Conservation (phyloP, 1,140 invertebrate genomes). For the Calephelis virginiensis region DNA sequence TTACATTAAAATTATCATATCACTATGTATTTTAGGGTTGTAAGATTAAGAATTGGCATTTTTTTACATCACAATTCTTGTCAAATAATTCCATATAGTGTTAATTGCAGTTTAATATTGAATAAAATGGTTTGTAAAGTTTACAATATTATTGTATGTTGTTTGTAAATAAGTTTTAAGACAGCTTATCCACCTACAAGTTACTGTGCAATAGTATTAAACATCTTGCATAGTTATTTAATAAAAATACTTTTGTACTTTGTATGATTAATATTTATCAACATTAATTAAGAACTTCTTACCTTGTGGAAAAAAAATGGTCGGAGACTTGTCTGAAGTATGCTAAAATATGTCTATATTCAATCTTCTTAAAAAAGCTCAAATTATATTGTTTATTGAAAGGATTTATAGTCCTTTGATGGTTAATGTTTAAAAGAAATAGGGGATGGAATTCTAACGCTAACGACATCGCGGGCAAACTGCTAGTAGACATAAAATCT, state of each 20-base stretch:
- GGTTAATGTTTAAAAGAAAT: too few species aligned
- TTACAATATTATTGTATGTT: not conserved
- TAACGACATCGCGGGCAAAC: too few species aligned
- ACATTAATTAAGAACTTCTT: too few species aligned
- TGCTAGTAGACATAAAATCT: too few species aligned
- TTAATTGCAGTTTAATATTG: slow-evolving; percentile 1
- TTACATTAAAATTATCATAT: slow-evolving; percentile 30
- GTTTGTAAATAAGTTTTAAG: slow-evolving; percentile 17
- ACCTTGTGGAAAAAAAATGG: too few species aligned
- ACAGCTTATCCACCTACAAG: not conserved
- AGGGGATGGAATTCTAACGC: too few species aligned
- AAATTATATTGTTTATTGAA: too few species aligned
- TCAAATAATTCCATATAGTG: slow-evolving; percentile 14
- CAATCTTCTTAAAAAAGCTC: too few species aligned
- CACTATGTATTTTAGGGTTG: slow-evolving; percentile 30
- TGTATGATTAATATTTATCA: not conserved
- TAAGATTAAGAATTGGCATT: slow-evolving; percentile 31
- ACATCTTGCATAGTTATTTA: not conserved
- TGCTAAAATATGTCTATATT: too few species aligned
- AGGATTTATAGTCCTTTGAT: too few species aligned
- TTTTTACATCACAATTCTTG: slow-evolving; percentile 27
- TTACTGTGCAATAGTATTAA: not conserved
- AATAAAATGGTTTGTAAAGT: not conserved
- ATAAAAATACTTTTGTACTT: not conserved
- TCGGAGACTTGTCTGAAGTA: too few species aligned